Evolutionary conservation across 2,113 vertebrate genomes (phyloP).

Genomic region (Hoplias malabaricus): DNA sequence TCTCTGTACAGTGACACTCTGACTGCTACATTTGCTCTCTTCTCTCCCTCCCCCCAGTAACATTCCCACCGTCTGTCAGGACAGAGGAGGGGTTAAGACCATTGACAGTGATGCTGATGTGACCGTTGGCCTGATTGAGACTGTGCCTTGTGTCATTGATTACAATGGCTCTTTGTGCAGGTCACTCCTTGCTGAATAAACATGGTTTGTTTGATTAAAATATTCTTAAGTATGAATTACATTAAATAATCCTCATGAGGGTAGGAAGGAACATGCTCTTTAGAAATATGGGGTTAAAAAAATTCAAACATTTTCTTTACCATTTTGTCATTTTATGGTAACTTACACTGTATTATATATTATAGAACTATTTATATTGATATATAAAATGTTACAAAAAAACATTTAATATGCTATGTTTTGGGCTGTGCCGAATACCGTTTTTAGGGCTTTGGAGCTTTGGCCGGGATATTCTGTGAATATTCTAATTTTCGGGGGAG

Average conservation of each 20-base stretch:
- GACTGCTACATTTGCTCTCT: conserved; percentile 2
- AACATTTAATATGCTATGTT: no score
- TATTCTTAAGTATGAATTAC: conserved; percentile 30
- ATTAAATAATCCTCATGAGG: conserved; percentile 43
- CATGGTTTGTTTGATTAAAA: conserved; percentile 65
- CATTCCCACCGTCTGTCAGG: conserved; percentile 25
- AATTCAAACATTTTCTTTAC: no score
- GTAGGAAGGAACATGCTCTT: not conserved
- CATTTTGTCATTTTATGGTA: no score
- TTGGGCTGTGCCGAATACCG: no score
- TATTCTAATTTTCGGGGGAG: no score
- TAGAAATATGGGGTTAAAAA: no score
- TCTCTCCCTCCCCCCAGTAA: not conserved
- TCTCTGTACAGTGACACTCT: conserved; percentile 30
- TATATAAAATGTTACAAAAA: no score
- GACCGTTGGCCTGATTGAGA: conserved; percentile 63
- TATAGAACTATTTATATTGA: no score
- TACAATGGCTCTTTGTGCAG: conserved; percentile 69
- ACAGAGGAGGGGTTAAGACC: conserved; percentile 56
- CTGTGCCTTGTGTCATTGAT: conserved; percentile 56
- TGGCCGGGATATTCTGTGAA: no score
- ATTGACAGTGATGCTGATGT: conserved; percentile 61
- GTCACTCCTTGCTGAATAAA: conserved; percentile 64
- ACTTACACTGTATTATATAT: no score
- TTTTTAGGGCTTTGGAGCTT: no score